Base-by-base conservation (phyloP, 2,113 vertebrate genomes). In the Calypte anna region DNA sequence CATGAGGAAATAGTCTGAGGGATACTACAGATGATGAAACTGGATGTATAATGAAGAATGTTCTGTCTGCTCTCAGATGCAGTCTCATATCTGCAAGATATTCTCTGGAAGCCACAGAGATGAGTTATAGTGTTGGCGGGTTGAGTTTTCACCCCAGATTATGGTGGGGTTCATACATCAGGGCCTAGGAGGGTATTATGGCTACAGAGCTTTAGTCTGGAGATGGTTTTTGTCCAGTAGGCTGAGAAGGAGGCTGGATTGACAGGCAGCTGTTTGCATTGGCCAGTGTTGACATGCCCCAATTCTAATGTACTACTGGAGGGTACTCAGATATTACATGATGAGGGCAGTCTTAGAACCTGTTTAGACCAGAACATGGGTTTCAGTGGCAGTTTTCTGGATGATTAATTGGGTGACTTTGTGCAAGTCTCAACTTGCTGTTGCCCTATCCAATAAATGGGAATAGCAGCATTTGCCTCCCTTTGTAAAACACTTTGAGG, bases 311-410 rank as follows among this genome's bases (percentile, higher is more conserved):
- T 57, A 16, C 69, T 69, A 43, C 80, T 62, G 86, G 69, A 94
- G 94, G 93, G 90, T 93, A 88, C 82, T 91, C 69, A 50, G 88
- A 72, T 91, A 84, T 78, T 86, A 69, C 75, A 58, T 17, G 86
- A 86, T 81, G 93, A 95, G 90, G 94, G 86, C 93, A 93, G 73
- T 84, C n/a, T 88, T 70, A 88, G 76, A 97, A 96, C 94, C 86
- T 97, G 93, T 96, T 94, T 81, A 86, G 90, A 97, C 86, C 86
- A 88, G 95, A 97, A 72, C 28, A 69, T 69, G 87, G 90, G 86
- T 97, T 96, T 97, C 95, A 88, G 93, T 96, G 90, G 90, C 95
- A 96, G 93, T 96, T 90, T 90, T 95, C 90, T 91, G 86, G 40
- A 76, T 93, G 90, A 96, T 94, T 93, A 96, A 88, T 90, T 84